Evolutionary conservation across 1,140 invertebrate species (phyloP), one percentile per base, ranked within the genome.

Genomic region (Dendrolimus punctatus): DNA sequence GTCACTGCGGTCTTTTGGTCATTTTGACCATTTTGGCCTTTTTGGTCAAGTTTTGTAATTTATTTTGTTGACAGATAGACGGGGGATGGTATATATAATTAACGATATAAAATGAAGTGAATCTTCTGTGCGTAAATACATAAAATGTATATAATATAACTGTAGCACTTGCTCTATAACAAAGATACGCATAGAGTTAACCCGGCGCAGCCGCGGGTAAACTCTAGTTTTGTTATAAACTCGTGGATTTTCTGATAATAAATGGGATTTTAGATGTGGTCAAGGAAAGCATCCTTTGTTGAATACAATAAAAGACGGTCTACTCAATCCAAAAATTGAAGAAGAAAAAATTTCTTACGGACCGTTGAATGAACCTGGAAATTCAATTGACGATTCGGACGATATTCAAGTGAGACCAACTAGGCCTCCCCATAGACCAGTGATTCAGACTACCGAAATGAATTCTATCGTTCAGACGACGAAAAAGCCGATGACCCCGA

Each of bases 281-380:
- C 89, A 92, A 73, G 94, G 94, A 8, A 87, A 89, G 47, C 92
- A 95, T 88, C 94, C 95, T 1, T 75, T 95, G 5, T 87, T 95
- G 53, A 91, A 90, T 10, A 89, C 91, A 6, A 91, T 95, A 8
- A 90, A 93, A 56, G 88, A 90, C 60, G 91, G 91, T 1, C 81
- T 95, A 7, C 86, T 91, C 5, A 80, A 89, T 51, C 51, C 73
- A 40, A 62, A 60, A 39, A 51, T 68, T 10, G 65, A 77, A 39
- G 53, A 57, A 46, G 68, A 73, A 39, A 51, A 53, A 9, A 56
- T 66, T 6, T 51, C 61, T 36, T 39, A 65, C 36, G 49, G 71
- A 46, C 63, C 66, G 36, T 46, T 73, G n/a, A 37, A 53, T 8
- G 66, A 77, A 44, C 71, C 76, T 9, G 48, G 61, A 8, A 74